Conservation (phyloP, 2,797 vertebrate species). For the Aselliscus stoliczkanus region DNA sequence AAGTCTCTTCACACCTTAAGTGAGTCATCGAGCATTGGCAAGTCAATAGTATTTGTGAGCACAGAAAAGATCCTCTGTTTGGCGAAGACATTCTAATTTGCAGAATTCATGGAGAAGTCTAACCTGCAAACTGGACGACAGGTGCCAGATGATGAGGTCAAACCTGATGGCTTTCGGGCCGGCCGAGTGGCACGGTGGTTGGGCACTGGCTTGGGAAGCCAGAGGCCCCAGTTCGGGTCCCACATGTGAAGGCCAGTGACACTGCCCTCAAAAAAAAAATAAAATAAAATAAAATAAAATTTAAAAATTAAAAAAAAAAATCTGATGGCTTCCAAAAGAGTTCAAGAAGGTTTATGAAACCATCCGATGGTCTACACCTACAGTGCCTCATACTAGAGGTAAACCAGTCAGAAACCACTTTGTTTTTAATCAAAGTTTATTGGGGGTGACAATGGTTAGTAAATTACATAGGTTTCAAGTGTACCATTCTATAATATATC, state of each 20-base stretch:
- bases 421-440: background rate
- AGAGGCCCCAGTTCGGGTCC: too few species aligned
- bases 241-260: too few species aligned
- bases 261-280: too few species aligned
- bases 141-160: constrained; percentile 90
- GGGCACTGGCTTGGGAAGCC: too few species aligned
- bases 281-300: too few species aligned
- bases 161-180: constrained; percentile 87
- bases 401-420: background rate
- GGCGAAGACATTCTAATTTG: constrained; percentile 92
- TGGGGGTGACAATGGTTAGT: too few species aligned
- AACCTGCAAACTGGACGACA: constrained; percentile 91
- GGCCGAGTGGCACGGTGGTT: too few species aligned
- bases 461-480: too few species aligned
- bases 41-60: constrained; percentile 88
- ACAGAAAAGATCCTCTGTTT: constrained; percentile 90
- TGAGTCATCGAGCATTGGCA: constrained; percentile 90
- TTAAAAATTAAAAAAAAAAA: too few species aligned
- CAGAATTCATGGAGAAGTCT: constrained; percentile 91
- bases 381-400: background rate
- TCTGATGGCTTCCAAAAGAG: constrained; percentile 89
- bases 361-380: background rate
- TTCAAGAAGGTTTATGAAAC: constrained; percentile 88
- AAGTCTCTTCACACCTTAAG: constrained; percentile 90
- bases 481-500: too few species aligned